phyloP scores from a whole-genome alignment of 2,113 vertebrate species.

The Pandion haliaetus region DNA sequence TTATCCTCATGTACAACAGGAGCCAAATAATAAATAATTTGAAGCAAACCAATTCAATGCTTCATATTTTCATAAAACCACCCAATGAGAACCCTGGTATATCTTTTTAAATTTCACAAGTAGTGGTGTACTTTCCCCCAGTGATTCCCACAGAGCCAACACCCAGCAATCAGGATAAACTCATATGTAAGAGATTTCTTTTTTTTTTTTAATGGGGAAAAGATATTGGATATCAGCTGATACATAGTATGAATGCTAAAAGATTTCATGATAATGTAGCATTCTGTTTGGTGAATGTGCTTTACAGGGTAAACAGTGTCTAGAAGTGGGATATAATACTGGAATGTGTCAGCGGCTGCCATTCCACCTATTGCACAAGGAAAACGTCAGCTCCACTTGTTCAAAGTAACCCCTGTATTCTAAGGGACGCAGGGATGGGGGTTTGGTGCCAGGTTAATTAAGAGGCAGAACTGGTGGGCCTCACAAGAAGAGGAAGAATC shows the following conservation, averaged over 20 bases:
- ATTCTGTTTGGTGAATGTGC: not conserved
- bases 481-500: not conserved
- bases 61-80: not conserved
- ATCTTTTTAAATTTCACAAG: not conserved
- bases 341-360: not conserved
- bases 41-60: not conserved
- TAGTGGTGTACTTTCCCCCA: not conserved
- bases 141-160: not conserved
- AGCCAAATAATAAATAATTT: not conserved
- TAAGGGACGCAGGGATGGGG: not conserved
- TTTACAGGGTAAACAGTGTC: not conserved
- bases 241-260: not conserved
- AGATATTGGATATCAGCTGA: not conserved
- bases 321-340: not conserved
- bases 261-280: not conserved
- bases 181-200: not conserved
- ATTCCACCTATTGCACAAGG: not conserved
- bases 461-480: not conserved
- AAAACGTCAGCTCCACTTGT: not conserved
- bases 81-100: not conserved
- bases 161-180: not conserved
- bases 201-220: not conserved
- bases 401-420: not conserved
- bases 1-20: not conserved
- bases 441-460: not conserved